Evolutionary conservation across 2,797 vertebrate species (phyloP), one percentile per base, ranked within the genome.

Genomic region (Bryconaethiops microstoma): DNA sequence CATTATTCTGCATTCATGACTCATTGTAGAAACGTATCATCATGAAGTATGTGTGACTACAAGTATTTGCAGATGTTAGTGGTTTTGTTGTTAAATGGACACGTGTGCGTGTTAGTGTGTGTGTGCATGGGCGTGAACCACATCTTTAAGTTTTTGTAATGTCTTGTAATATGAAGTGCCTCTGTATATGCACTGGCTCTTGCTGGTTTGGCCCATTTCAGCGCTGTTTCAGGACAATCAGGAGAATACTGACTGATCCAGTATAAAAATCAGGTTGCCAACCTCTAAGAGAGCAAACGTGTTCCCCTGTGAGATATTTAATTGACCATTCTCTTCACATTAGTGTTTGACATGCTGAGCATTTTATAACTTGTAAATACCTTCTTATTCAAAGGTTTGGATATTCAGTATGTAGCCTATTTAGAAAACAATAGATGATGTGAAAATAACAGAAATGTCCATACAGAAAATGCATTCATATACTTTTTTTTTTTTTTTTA

Each of bases 131-230:
- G 54, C 17, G 13, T 17, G 59, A 29, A 21, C 25, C n/a, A 40
- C 77, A 23, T 48, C 40, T 59, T 77, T 48, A 67, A 82, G 19
- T 83, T 83, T 64, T 62, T 69, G 19, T 69, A 80, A 77, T 42
- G 40, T 79, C 72, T 85, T 82, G 84, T 81, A 83, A 69, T 82
- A 85, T 74, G 69, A 87, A 87, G 86, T 87, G 86, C 86, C 86
- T 87, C 78, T 65, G 70, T 79, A 52, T 76, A 60, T 70, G 50
- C 21, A 59, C 55, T 42, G 68, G 23, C 50, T 81, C 77, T 75
- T 42, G 65, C 69, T 84, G 67, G 75, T 64, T 81, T 72, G 40
- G 29, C 65, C 68, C 6, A 40, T 17, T 42, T 62, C 71, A 78
- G 25, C 19, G 45, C 68, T 69, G 76, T 71, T 57, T 74, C 68